Conservation (phyloP, 2,797 vertebrate genomes). For the Lemur catta region DNA sequence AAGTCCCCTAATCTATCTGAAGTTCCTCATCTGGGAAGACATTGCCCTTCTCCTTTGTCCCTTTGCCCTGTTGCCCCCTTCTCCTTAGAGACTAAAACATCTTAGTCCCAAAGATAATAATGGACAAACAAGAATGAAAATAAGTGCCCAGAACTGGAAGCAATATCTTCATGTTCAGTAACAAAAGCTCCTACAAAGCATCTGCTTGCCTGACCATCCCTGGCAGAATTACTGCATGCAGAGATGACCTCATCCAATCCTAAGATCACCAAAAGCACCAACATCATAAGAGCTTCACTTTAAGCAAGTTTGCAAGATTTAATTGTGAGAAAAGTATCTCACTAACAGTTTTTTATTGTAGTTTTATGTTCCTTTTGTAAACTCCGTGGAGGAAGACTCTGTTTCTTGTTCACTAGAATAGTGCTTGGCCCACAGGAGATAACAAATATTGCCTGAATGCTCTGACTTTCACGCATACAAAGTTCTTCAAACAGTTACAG, state of each 20-base stretch:
- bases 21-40: background rate
- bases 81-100: background rate
- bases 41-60: background rate
- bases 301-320: background rate
- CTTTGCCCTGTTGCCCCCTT: background rate
- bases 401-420: background rate
- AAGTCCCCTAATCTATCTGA: background rate
- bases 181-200: background rate
- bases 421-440: background rate
- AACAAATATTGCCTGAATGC: background rate
- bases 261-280: background rate
- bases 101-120: background rate
- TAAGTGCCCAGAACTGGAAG: background rate
- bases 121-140: background rate
- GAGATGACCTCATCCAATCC: background rate
- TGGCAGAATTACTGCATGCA: background rate
- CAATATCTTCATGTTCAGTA: background rate
- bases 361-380: background rate
- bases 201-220: background rate
- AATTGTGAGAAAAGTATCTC: background rate
- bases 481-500: background rate
- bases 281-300: background rate
- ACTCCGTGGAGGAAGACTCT: background rate
- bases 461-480: background rate
- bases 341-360: background rate